These are phyloP conservation scores for Scalopus aquaticus DNA, from an alignment of 2,113 vertebrate genomes.

Conservation along the genomic window DNA sequence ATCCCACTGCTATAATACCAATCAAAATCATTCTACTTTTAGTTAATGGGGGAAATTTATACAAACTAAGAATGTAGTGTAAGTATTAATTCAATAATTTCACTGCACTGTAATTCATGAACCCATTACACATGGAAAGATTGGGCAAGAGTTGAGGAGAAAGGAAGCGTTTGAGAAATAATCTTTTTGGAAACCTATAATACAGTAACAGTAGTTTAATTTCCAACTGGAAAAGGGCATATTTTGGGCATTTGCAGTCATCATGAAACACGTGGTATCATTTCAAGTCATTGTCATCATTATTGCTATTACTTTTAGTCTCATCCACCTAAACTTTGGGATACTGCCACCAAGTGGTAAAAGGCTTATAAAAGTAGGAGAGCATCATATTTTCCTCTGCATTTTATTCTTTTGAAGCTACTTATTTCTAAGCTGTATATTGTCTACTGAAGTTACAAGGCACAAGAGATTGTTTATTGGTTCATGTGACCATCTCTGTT, in stretches of 20 bases:
- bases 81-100: background rate
- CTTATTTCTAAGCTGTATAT: background rate
- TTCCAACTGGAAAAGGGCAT: background rate
- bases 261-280: background rate
- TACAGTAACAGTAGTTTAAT: background rate
- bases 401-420: background rate
- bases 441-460: background rate
- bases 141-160: background rate
- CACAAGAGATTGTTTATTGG: background rate
- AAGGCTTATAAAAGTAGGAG: background rate
- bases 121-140: background rate
- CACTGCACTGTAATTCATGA: background rate
- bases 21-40: background rate
- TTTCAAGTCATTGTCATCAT: background rate
- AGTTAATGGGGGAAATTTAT: background rate
- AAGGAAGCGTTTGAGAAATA: background rate
- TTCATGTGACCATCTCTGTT: background rate
- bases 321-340: background rate
- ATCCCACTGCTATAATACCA: no score
- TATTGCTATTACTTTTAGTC: no score
- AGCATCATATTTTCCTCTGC: background rate
- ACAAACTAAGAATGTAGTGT: background rate
- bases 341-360: slow-evolving; percentile 49
- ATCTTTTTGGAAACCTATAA: background rate
- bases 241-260: background rate